phyloP scores from a whole-genome alignment of 2,888 invertebrate species.

The Cacoxenus indagator region DNA sequence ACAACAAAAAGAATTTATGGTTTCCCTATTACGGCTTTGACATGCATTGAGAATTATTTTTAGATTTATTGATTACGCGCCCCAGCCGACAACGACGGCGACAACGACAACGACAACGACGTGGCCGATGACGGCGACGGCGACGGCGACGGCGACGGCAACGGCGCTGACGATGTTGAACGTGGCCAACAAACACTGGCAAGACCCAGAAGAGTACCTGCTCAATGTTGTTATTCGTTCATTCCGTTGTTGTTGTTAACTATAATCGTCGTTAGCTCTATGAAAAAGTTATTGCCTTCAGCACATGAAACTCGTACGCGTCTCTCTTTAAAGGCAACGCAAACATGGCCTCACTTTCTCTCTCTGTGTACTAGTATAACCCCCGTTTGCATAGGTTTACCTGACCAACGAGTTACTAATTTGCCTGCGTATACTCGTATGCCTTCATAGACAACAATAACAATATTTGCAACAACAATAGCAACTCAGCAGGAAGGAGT shows the following conservation, averaged over 20 bases:
- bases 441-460: not conserved
- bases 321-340: too few relatives aligned
- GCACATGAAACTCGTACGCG: too few relatives aligned
- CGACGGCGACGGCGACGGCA: conserved; percentile 40
- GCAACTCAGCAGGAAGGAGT: conserved; percentile 42
- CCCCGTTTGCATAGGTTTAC: too few relatives aligned
- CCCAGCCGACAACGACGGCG: conserved; percentile 43
- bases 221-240: conserved; percentile 8
- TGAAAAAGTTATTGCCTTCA: conserved; percentile 7
- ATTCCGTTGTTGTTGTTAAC: conserved; percentile 34
- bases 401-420: not conserved
- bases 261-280: conserved; percentile 25
- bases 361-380: not conserved
- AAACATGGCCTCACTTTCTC: not conserved
- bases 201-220: conserved; percentile 16
- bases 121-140: conserved; percentile 21
- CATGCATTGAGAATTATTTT: conserved; percentile 69
- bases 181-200: conserved; percentile 41
- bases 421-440: conserved; percentile 2
- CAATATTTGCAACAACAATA: not conserved
- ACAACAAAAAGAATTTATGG: conserved; percentile 63
- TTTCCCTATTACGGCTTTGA: conserved; percentile 69
- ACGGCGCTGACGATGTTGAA: conserved; percentile 58
- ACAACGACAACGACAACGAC: conserved; percentile 25
- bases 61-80: conserved; percentile 66